Base-by-base conservation (phyloP, 1,140 invertebrate species). In the Neoseiulus cucumeris region DNA sequence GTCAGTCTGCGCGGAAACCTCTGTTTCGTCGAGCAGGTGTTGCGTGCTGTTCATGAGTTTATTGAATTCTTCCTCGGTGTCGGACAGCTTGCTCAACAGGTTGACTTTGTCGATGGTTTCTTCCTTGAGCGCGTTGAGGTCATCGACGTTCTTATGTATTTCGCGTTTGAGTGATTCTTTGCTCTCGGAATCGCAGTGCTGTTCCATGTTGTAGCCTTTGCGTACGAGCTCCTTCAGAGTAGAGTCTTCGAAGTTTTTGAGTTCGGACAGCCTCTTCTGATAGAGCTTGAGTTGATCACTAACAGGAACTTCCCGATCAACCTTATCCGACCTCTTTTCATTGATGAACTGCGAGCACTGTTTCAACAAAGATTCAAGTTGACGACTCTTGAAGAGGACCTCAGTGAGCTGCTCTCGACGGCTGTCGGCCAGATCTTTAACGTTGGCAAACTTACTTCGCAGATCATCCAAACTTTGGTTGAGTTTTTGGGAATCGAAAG, bases 11-110 rank as follows among this genome's bases (percentile, higher is more conserved):
- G 86, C 83, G 14, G 86, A 83, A 14, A 87, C 85, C 77, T 91
- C 88, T 51, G 87, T 86, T 79, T 91, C 84, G 64, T 87, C 86
- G 20, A 91, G 77, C 88, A 88, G 91, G 68, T 87, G 82, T 68
- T 86, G 81, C 72, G 85, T 86, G 69, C 85, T 84, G 66, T 87
- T 84, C 45, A 88, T 78, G 67, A 87, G 84, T 64, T 80, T 82
- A 75, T 92, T 88, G 71, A 92, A 88, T 18, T 83, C 79, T 73
- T 83, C 85, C 69, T 89, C 80, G 20, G 82, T 82, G 74, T 85
- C 81, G 12, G 89, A 74, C 12, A 88, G 76, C 76, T 87, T 86
- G 29, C 79, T 80, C 5, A 90, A 73, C 5, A 83, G 81, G 22
- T 82, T 80, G 68, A 86, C 80, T 70, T 87, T 87, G 68, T 87